phyloP scores from a whole-genome alignment of 2,888 invertebrate genomes.

The Archips crataeganus region DNA sequence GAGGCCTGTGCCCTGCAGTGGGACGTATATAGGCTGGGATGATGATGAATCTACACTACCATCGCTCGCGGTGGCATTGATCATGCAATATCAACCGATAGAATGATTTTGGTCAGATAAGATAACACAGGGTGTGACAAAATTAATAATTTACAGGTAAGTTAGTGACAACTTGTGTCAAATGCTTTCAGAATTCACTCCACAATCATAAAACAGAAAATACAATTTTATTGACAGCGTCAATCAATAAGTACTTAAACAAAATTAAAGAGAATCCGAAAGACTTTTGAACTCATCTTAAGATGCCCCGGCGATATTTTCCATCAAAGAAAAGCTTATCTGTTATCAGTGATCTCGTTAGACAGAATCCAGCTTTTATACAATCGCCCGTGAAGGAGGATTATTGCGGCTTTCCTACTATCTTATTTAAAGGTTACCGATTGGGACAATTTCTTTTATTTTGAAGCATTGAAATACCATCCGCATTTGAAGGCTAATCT shows the following conservation, averaged over 20 bases:
- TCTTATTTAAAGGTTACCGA: not conserved
- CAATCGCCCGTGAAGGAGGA: conserved; percentile 5
- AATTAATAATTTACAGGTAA: no score
- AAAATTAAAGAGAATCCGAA: conserved; percentile 17
- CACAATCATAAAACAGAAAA: not conserved
- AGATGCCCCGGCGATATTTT: conserved; percentile 20
- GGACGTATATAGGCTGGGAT: no score
- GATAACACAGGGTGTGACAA: no score
- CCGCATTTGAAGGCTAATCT: no score
- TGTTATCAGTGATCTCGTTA: conserved; percentile 28
- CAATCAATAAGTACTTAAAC: conserved; percentile 2
- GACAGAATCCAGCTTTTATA: conserved; percentile 17
- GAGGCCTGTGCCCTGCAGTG: no score
- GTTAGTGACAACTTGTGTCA: not conserved
- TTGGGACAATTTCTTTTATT: not conserved
- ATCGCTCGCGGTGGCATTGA: no score
- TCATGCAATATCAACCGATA: no score
- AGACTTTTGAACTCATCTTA: conserved; percentile 24
- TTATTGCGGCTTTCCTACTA: conserved; percentile 3
- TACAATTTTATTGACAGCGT: conserved; percentile 1
- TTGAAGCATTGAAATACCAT: no score
- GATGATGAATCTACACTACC: no score
- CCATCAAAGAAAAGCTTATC: conserved; percentile 27
- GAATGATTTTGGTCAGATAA: no score
- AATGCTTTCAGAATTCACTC: not conserved